Percentiles rank a stretch among this genome's conserved stretches.
phyloP scores from a whole-genome alignment of 2,113 vertebrate species.

The Rhipidura dahli region DNA sequence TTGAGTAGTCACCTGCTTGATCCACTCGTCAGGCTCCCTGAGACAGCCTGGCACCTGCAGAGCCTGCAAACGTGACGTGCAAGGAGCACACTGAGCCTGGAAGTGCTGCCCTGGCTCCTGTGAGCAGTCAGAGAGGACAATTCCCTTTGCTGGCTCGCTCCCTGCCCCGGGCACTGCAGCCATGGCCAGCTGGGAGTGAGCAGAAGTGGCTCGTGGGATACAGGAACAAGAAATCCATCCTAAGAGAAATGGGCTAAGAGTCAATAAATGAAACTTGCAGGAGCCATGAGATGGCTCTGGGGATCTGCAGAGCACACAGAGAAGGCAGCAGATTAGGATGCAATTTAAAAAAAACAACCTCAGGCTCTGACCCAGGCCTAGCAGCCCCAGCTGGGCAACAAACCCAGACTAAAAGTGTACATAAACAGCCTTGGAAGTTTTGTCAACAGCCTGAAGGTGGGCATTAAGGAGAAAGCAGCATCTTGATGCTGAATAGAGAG shows the following conservation, averaged over 20 bases:
- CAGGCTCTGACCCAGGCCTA: not conserved
- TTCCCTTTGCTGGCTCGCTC: not conserved
- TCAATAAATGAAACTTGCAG: not conserved
- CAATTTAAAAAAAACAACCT: not conserved
- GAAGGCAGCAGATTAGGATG: not conserved
- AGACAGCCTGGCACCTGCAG: not conserved
- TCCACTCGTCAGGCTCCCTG: not conserved
- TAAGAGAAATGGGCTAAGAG: not conserved
- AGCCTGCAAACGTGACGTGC: rapidly evolving
- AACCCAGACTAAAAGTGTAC: not conserved
- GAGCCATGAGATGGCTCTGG: not conserved
- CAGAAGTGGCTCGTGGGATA: not conserved
- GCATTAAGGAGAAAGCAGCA: not conserved
- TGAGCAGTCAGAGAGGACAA: rapidly evolving
- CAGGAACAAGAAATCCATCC: not conserved
- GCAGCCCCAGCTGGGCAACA: not conserved
- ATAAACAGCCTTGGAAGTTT: not conserved
- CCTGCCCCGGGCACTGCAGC: not conserved
- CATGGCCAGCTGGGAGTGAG: rapidly evolving
- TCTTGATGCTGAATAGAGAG: not conserved
- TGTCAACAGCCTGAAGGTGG: not conserved
- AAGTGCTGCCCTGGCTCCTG: not conserved
- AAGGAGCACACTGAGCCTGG: not conserved
- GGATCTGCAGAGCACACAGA: not conserved
- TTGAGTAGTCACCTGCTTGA: not conserved